A percentile compares a stretch with the other conserved stretches of the same genome.
These are phyloP conservation scores for Apamea sordens DNA, from an alignment of 2,888 invertebrate species.

Conservation along the genomic window DNA sequence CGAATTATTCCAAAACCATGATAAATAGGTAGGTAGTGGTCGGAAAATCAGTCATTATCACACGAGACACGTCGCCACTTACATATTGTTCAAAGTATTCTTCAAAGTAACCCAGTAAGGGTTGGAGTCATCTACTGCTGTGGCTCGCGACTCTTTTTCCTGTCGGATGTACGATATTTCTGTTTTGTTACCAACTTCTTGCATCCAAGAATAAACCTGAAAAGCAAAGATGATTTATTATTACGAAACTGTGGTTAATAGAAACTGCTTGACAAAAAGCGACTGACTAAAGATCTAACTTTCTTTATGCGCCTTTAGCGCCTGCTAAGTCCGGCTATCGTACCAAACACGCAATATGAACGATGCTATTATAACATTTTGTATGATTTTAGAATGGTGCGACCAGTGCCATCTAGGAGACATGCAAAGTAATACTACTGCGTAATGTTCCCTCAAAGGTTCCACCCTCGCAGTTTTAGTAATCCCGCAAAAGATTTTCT, in stretches of 20 bases:
- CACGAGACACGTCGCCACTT: slow-evolving; percentile 59
- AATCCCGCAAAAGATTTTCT: neutral
- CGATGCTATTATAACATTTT: too few species aligned
- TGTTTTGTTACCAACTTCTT: slow-evolving; percentile 73
- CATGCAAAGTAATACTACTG: neutral
- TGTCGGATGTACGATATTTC: slow-evolving; percentile 75
- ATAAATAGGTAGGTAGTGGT: neutral
- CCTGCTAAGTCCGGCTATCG: neutral
- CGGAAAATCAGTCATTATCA: neutral
- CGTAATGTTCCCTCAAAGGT: neutral
- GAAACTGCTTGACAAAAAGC: neutral
- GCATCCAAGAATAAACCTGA: slow-evolving; percentile 79
- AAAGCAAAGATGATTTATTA: slow-evolving; percentile 2
- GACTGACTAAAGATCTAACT: neutral
- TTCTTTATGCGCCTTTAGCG: neutral
- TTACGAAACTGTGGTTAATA: neutral
- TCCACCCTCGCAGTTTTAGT: neutral
- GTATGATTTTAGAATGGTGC: slow-evolving; percentile 2
- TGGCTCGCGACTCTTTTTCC: slow-evolving; percentile 78
- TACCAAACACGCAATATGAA: neutral
- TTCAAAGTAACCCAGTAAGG: slow-evolving; percentile 93
- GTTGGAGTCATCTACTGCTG: slow-evolving; percentile 91
- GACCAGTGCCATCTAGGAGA: slow-evolving; percentile 39
- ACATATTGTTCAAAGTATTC: slow-evolving; percentile 85
- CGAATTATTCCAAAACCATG: neutral